Evolutionary conservation across 2,113 vertebrate genomes (phyloP).

Genomic region (Ploceus nigricollis): DNA sequence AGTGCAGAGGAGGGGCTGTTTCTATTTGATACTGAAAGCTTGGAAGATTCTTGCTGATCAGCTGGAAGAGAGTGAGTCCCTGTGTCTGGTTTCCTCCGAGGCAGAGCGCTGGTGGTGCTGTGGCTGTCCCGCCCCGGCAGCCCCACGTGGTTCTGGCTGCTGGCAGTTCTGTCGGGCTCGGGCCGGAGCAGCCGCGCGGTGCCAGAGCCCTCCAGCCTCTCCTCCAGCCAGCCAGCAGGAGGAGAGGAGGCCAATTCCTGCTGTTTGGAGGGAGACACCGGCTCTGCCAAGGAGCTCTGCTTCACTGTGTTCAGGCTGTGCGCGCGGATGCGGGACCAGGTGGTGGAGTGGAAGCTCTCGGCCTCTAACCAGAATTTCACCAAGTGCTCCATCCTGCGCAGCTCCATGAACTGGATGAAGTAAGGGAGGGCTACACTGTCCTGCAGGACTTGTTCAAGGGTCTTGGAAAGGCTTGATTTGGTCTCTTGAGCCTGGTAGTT

Average conservation of each 20-base stretch:
- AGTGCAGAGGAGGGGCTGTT: conserved; percentile 79
- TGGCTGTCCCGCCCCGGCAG: conserved; percentile 56
- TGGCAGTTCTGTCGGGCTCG: conserved; percentile 36
- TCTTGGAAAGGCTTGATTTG: conserved; percentile 94
- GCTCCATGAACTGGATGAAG: conserved; percentile 91
- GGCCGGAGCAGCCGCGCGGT: not conserved
- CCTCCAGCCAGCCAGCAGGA: conserved; percentile 48
- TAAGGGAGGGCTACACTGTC: conserved; percentile 90
- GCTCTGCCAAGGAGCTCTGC: conserved; percentile 93
- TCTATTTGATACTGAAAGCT: conserved; percentile 77
- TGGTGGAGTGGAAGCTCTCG: conserved; percentile 90
- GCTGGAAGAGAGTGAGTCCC: conserved; percentile 52
- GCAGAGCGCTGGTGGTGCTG: conserved; percentile 10
- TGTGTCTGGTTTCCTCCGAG: conserved; percentile 27
- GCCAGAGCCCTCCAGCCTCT: conserved; percentile 61
- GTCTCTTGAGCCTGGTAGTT: conserved; percentile 92
- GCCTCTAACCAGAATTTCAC: conserved; percentile 96
- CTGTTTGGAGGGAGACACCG: conserved; percentile 73
- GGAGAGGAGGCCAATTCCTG: conserved; percentile 41
- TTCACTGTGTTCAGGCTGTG: conserved; percentile 96
- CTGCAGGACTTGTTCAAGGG: conserved; percentile 89
- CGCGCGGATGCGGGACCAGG: conserved; percentile 92
- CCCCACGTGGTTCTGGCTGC: conserved; percentile 58
- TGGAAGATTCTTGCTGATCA: conserved; percentile 76
- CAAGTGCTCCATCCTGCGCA: conserved; percentile 87